Conservation (phyloP, 2,113 vertebrate genomes). For the Gavia stellata region DNA sequence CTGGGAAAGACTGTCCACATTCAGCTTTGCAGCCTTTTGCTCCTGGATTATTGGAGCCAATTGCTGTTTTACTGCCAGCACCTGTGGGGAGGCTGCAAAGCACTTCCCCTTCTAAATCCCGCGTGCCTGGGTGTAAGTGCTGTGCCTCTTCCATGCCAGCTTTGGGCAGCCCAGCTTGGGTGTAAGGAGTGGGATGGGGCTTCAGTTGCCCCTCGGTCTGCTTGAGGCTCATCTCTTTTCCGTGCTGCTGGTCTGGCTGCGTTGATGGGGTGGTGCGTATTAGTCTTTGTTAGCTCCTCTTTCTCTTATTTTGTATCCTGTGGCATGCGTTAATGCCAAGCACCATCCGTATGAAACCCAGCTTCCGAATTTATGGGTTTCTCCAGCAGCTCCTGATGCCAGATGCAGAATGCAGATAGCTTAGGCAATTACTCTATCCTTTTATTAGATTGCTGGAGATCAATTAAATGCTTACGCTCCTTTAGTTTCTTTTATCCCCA, state of each 20-base stretch:
- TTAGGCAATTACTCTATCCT: conserved; percentile 33
- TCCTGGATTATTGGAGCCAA: background rate
- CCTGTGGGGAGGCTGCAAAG: background rate
- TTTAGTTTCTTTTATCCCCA: conserved; percentile 11
- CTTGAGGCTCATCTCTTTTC: background rate
- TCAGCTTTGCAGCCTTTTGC: background rate
- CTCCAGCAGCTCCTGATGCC: background rate
- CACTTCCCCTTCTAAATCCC: background rate
- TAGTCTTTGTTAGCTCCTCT: conserved; percentile 30
- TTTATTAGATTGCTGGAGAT: conserved; percentile 45
- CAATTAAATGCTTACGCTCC: conserved; percentile 51
- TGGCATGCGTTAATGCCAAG: background rate
- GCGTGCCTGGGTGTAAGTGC: rapidly evolving
- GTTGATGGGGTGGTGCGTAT: background rate
- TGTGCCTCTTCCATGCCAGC: background rate
- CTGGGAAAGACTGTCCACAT: background rate
- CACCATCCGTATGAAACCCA: background rate
- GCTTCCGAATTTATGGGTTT: background rate
- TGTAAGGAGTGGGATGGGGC: background rate
- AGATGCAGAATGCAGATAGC: conserved; percentile 30
- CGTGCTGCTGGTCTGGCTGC: background rate
- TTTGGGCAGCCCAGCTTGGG: background rate
- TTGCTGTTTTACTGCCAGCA: background rate
- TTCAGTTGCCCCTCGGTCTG: background rate
- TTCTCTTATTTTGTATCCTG: background rate